phyloP scores from a whole-genome alignment of 2,113 vertebrate species.

The Chaetodon trifascialis region DNA sequence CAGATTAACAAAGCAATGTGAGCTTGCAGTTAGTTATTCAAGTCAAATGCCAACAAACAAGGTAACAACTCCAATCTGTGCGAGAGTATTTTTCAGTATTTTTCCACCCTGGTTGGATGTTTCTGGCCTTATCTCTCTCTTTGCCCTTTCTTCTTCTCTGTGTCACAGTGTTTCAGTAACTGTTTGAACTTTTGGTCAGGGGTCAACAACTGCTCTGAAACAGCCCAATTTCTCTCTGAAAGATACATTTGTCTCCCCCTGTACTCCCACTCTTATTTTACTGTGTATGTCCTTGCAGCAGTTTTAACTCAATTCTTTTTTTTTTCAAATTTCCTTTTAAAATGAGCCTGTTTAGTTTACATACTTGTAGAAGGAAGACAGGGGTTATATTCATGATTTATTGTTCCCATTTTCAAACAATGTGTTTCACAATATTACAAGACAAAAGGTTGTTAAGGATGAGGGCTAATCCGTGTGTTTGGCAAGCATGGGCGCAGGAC shows the following conservation, averaged over 20 bases:
- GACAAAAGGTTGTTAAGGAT: no score
- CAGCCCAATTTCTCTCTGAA: slow-evolving; percentile 21
- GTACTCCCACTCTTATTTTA: background rate
- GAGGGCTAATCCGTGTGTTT: no score
- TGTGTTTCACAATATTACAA: no score
- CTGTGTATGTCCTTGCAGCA: background rate
- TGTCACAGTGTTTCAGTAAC: slow-evolving; percentile 51
- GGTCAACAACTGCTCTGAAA: slow-evolving; percentile 40
- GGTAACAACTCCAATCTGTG: background rate
- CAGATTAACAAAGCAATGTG: background rate
- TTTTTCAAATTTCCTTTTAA: no score
- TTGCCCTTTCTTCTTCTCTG: slow-evolving; percentile 12
- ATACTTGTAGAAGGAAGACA: no score
- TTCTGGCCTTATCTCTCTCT: background rate
- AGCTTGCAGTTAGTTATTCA: background rate
- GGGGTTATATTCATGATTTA: no score
- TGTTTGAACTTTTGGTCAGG: slow-evolving; percentile 47
- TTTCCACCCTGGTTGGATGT: background rate
- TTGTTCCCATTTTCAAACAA: no score
- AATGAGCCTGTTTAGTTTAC: no score
- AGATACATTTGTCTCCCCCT: slow-evolving; percentile 21
- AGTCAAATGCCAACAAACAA: background rate
- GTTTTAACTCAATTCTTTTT: background rate
- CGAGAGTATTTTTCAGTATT: background rate
- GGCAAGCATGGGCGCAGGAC: no score